Evolutionary conservation across 2,888 invertebrate species (phyloP), one percentile per base, ranked within the genome.

Genomic region (Ectropis crepuscularia): DNA sequence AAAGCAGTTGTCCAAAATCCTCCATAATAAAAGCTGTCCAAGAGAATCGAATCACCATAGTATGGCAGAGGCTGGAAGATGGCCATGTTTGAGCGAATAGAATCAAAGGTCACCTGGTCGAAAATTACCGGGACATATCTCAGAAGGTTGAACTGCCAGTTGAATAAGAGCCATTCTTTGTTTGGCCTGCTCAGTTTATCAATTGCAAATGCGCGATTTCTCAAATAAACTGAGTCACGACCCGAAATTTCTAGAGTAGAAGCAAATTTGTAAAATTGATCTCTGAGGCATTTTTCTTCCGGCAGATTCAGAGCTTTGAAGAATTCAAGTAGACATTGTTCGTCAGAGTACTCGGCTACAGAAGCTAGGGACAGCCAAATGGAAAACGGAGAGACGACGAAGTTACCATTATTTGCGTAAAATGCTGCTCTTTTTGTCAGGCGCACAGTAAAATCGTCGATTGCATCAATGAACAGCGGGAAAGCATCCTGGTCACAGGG

Each of bases 311-410:
- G 60, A 5, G 63, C 50, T 5, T 61, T 7, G 43, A 78, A 73
- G 0, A 77, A 12, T 50, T 70, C 53, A 16, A 53, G 61, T 48
- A 75, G 73, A 0, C 65, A 42, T n/a, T 4, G 6, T 4, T 61
- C 67, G 6, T 76, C 74, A 0, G 76, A 65, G 0, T 76, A 74
- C 63, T 80, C 82, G 0, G 80, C 75, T 42, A 83, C 55, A 0
- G 77, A 75, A 5, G 80, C 66, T 2, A 82, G 45, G 0, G 77
- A 68, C 0, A 77, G 38, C 83, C 82, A 83, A 2, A 79, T 68
- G 0, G 74, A 69, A 9, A 63, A 69, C 0, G 78, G 78, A 0
- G 82, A 82, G 37, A 78, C 62, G 0, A 73, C 74, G 11, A 80
- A 79, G 43, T 81, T 70, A 4, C 68, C 61, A 5, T 57, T 53